Percentiles rank a stretch among this genome's conserved stretches.
phyloP scores from a whole-genome alignment of 2,888 invertebrate genomes.

The Tanytarsus gracilentus region DNA sequence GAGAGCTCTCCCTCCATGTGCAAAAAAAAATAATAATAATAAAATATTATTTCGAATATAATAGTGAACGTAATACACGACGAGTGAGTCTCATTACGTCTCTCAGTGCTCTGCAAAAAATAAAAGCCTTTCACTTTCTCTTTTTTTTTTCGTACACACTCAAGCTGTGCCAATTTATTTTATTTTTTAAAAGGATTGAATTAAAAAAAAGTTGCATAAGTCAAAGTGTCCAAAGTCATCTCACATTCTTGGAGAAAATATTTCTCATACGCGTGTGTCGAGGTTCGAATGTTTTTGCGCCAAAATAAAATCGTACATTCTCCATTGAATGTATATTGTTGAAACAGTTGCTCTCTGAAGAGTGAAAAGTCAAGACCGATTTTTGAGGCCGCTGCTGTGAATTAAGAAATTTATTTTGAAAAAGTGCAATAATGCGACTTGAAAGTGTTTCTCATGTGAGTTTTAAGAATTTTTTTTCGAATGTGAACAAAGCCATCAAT shows the following conservation, averaged over 20 bases:
- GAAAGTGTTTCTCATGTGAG: conserved; percentile 20
- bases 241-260: conserved; percentile 3
- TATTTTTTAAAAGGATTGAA: no score
- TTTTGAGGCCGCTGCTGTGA: neutral
- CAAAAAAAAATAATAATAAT: neutral
- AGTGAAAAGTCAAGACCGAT: conserved; percentile 6
- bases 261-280: neutral
- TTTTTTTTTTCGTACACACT: neutral
- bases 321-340: neutral
- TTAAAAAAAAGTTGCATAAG: conserved; percentile 8
- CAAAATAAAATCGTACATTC: neutral
- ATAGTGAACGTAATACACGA: no score
- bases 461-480: neutral
- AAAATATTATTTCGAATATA: no score
- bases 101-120: neutral
- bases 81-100: no score
- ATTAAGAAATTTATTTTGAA: neutral
- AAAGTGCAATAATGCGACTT: conserved; percentile 6
- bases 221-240: neutral
- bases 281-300: conserved; percentile 22
- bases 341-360: conserved; percentile 10
- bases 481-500: neutral
- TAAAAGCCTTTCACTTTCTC: conserved; percentile 5
- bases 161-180: neutral
- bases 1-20: neutral